Evolutionary conservation across 2,797 vertebrate species (phyloP).

Genomic region (Sylvia borin): DNA sequence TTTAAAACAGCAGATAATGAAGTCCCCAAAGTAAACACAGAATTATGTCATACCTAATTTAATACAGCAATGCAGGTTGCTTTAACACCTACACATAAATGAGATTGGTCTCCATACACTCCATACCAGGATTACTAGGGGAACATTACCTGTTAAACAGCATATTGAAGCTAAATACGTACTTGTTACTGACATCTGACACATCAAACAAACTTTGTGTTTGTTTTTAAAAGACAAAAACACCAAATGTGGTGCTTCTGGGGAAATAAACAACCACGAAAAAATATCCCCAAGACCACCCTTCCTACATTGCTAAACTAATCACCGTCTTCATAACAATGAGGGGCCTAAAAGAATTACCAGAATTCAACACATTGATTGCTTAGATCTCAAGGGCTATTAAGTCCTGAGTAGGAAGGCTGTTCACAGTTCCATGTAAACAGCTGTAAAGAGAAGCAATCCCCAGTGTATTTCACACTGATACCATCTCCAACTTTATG

Average conservation of each 20-base stretch:
- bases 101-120: neutral
- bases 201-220: neutral
- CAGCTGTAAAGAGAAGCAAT: neutral
- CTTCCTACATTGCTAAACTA: neutral
- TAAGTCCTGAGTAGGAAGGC: neutral
- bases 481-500: neutral
- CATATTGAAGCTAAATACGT: neutral
- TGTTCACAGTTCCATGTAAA: neutral
- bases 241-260: neutral
- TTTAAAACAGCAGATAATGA: slow-evolving; percentile 10
- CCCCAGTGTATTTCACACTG: neutral
- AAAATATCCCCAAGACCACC: neutral
- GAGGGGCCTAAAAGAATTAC: neutral
- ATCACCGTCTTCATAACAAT: neutral
- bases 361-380: neutral
- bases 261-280: neutral
- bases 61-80: neutral
- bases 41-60: neutral
- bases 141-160: neutral
- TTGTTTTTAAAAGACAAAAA: neutral
- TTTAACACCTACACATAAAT: neutral
- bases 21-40: neutral
- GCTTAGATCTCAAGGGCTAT: neutral
- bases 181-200: neutral
- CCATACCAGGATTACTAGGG: neutral